Percentiles rank a stretch among this genome's conserved stretches.
Evolutionary conservation across 1,140 invertebrate species (phyloP).

Genomic region (Tetraneura akinire): DNA sequence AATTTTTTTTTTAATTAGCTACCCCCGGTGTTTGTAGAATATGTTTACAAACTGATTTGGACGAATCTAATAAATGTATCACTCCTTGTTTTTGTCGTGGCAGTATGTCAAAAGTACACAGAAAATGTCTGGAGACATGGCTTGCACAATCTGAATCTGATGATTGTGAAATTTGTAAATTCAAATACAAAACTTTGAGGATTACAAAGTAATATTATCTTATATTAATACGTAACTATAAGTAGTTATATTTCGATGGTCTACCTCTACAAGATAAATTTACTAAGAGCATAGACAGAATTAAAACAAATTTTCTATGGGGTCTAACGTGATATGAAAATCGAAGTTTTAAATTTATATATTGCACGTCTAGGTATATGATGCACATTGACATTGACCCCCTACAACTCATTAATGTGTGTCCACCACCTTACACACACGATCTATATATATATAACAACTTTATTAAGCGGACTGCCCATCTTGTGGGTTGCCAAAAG

Average conservation of each 20-base stretch:
- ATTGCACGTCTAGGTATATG: not conserved
- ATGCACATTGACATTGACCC: too few species aligned
- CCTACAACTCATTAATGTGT: too few species aligned
- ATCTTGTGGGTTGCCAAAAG: too few species aligned
- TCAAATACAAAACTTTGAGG: constrained; percentile 60
- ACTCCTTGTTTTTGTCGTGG: constrained; percentile 66
- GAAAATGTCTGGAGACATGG: constrained; percentile 66
- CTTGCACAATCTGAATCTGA: constrained; percentile 63
- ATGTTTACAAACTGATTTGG: constrained; percentile 52
- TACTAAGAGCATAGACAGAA: too few species aligned
- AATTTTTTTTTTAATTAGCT: not conserved
- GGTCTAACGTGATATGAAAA: not conserved
- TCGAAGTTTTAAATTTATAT: not conserved
- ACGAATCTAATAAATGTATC: constrained; percentile 61
- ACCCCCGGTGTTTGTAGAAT: constrained; percentile 16
- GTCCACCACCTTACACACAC: too few species aligned
- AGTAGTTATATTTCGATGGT: not conserved
- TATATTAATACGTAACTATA: not conserved
- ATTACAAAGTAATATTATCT: constrained; percentile 31
- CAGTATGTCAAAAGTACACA: constrained; percentile 63
- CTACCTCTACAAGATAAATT: too few species aligned
- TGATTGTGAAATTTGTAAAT: constrained; percentile 66
- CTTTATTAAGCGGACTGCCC: too few species aligned
- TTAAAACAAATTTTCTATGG: too few species aligned
- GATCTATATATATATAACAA: too few species aligned